Conservation (phyloP, 2,888 invertebrate genomes). For the Napeogenes inachia region DNA sequence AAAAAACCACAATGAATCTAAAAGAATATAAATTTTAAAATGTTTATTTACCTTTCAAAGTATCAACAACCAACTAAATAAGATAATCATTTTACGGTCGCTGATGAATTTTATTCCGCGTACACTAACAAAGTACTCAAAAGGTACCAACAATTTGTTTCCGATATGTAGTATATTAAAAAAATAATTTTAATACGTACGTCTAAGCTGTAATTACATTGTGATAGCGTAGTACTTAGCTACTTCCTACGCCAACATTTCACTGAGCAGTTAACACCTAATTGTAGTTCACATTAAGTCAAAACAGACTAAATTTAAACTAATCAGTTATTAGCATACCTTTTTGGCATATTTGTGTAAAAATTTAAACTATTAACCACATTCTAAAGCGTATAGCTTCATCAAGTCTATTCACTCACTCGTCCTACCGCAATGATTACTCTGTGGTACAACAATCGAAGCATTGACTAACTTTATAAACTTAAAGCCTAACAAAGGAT, state of each 20-base stretch:
- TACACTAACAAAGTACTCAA: no score
- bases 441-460: slow-evolving; percentile 2
- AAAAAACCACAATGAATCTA: no score
- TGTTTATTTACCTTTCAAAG: no score
- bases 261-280: slow-evolving; percentile 23
- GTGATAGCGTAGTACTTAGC: slow-evolving; percentile 9
- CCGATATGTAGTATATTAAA: slow-evolving; percentile 10
- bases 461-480: slow-evolving; percentile 17
- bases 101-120: no score
- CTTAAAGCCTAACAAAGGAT: not conserved
- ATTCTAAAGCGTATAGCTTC: slow-evolving; percentile 21
- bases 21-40: no score
- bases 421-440: not conserved
- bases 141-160: not conserved
- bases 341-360: slow-evolving; percentile 27
- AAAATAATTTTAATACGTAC: slow-evolving; percentile 1
- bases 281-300: slow-evolving; percentile 16
- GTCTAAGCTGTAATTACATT: slow-evolving; percentile 10
- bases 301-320: slow-evolving; percentile 19
- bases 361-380: slow-evolving; percentile 18
- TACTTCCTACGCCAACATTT: not conserved
- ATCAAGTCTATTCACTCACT: slow-evolving; percentile 7
- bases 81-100: no score
- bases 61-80: no score
- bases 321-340: slow-evolving; percentile 22